Conservation (phyloP, 2,797 vertebrate species). For the Esox masquinongy region DNA sequence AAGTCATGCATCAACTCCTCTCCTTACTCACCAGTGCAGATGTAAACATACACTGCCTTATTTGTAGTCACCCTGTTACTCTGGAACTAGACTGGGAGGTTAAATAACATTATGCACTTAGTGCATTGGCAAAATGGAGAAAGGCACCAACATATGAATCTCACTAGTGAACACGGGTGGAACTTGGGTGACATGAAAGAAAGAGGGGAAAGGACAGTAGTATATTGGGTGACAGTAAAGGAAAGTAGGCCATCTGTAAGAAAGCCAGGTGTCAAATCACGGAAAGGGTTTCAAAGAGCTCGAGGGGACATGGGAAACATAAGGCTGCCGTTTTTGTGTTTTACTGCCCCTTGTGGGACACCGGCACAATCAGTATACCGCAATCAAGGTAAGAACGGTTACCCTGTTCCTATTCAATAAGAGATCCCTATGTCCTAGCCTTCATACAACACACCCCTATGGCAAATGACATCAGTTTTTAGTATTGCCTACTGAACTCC, state of each 20-base stretch:
- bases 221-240: conserved; percentile 9
- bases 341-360: not conserved
- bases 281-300: not conserved
- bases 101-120: not conserved
- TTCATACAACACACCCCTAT: not conserved
- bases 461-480: not conserved
- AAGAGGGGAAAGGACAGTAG: not conserved
- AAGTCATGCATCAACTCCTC: not conserved
- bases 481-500: not conserved
- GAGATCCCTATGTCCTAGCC: not conserved
- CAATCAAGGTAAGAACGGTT: no score
- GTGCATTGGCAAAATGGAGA: not conserved
- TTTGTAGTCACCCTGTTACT: not conserved
- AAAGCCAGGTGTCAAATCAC: not conserved
- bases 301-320: not conserved
- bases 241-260: conserved; percentile 15
- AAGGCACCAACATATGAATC: not conserved
- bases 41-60: not conserved
- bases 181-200: not conserved
- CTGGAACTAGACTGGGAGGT: not conserved
- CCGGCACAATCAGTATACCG: no score
- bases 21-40: not conserved
- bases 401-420: not conserved
- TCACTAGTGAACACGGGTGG: not conserved
- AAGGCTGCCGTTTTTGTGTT: not conserved